Evolutionary conservation across 2,113 vertebrate genomes (phyloP).

Genomic region (Struthidea cinerea): DNA sequence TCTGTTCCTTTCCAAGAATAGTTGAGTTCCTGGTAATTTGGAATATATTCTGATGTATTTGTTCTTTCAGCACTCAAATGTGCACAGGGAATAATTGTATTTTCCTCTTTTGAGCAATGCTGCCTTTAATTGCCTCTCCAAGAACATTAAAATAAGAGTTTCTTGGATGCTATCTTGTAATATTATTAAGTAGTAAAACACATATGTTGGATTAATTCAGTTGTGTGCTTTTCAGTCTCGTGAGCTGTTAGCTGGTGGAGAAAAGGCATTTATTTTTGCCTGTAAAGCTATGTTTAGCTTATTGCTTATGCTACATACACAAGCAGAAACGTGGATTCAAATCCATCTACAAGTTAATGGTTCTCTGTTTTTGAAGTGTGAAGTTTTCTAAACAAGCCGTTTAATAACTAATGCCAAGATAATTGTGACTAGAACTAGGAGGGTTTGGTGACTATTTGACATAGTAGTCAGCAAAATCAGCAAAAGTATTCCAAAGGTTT

Average conservation of each 20-base stretch:
- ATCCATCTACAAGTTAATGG: neutral
- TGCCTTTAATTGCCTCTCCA: neutral
- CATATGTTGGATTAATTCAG: neutral
- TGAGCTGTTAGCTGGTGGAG: neutral
- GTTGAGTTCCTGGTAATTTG: neutral
- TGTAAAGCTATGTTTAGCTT: neutral
- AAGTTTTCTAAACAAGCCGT: neutral
- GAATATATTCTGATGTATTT: neutral
- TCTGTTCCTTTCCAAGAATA: neutral
- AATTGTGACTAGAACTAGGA: neutral
- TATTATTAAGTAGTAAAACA: neutral
- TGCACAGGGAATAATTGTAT: neutral
- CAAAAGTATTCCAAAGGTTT: neutral
- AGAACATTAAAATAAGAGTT: neutral
- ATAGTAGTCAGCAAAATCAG: neutral
- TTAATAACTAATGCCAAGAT: neutral
- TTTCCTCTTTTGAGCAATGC: neutral
- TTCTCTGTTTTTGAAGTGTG: neutral
- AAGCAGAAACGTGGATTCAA: neutral
- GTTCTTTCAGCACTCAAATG: neutral
- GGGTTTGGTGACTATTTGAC: neutral
- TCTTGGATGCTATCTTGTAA: neutral
- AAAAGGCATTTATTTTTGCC: neutral
- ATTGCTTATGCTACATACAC: neutral
- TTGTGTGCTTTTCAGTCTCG: neutral